Evolutionary conservation across 2,113 vertebrate species (phyloP).

Genomic region (Zingel zingel): DNA sequence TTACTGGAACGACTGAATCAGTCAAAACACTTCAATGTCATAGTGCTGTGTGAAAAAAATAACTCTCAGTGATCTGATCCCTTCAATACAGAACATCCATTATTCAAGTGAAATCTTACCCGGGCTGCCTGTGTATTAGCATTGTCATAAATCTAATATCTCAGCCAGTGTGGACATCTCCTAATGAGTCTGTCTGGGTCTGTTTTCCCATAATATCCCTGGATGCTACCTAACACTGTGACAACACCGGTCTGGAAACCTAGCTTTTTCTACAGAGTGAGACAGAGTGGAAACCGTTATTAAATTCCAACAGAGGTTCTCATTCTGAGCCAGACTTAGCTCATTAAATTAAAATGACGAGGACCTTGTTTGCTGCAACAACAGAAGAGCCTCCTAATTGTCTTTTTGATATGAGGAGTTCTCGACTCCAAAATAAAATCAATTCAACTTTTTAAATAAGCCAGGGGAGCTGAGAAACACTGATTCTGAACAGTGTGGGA

Average conservation of each 20-base stretch:
- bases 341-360: slow-evolving; percentile 78
- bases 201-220: slow-evolving; percentile 72
- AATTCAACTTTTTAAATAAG: slow-evolving; percentile 69
- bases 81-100: slow-evolving; percentile 50
- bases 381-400: slow-evolving; percentile 76
- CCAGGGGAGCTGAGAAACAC: slow-evolving; percentile 41
- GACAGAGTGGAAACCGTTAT: slow-evolving; percentile 64
- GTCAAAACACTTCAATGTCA: slow-evolving; percentile 55
- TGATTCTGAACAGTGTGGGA: slow-evolving; percentile 45
- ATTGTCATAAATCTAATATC: slow-evolving; percentile 63
- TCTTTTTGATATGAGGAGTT: slow-evolving; percentile 71
- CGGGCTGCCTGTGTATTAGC: slow-evolving; percentile 38
- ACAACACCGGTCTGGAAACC: slow-evolving; percentile 67
- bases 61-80: slow-evolving; percentile 13
- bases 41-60: slow-evolving; percentile 5
- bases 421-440: slow-evolving; percentile 78
- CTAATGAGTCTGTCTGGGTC: slow-evolving; percentile 73
- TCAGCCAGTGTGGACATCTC: slow-evolving; percentile 57
- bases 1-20: slow-evolving; percentile 46
- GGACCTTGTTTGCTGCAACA: slow-evolving; percentile 78
- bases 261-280: slow-evolving; percentile 36
- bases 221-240: slow-evolving; percentile 78
- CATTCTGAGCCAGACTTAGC: slow-evolving; percentile 64
- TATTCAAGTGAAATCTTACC: slow-evolving; percentile 61
- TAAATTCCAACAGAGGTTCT: slow-evolving; percentile 76